Conservation (phyloP, 2,888 invertebrate species). For the Drosophila gaucha region DNA sequence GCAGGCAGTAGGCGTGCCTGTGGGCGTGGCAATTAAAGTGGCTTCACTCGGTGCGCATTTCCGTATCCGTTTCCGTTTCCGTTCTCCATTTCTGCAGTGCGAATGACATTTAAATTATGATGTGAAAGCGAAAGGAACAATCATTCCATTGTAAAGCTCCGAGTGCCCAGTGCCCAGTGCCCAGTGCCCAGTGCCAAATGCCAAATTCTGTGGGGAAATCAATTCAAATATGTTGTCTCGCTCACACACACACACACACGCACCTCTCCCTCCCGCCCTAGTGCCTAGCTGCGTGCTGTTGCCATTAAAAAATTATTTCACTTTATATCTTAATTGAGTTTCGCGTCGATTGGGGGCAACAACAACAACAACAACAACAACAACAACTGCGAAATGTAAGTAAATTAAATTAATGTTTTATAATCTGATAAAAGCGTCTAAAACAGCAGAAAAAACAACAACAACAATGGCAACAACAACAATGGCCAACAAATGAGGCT, state of each 20-base stretch:
- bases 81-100: slow-evolving; percentile 39
- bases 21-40: slow-evolving; percentile 38
- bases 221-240: slow-evolving; percentile 50
- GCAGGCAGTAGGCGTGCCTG: no score
- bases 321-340: slow-evolving; percentile 77
- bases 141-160: not conserved
- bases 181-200: slow-evolving; percentile 12
- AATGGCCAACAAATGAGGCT: slow-evolving; percentile 17
- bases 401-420: slow-evolving; percentile 75
- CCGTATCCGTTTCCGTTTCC: slow-evolving; percentile 60
- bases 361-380: slow-evolving; percentile 13
- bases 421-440: slow-evolving; percentile 69
- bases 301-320: slow-evolving; percentile 77
- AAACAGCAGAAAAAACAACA: slow-evolving; percentile 34
- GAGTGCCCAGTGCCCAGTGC: slow-evolving; percentile 1
- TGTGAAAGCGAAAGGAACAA: slow-evolving; percentile 33
- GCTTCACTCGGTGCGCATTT: slow-evolving; percentile 60
- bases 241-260: not conserved
- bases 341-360: slow-evolving; percentile 60
- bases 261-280: not conserved
- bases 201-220: slow-evolving; percentile 70
- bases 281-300: not conserved
- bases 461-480: slow-evolving; percentile 20
- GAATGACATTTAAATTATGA: slow-evolving; percentile 61
- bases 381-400: slow-evolving; percentile 38